Base-by-base conservation (phyloP, 2,113 vertebrate species). In the Pollimyrus isidori region DNA sequence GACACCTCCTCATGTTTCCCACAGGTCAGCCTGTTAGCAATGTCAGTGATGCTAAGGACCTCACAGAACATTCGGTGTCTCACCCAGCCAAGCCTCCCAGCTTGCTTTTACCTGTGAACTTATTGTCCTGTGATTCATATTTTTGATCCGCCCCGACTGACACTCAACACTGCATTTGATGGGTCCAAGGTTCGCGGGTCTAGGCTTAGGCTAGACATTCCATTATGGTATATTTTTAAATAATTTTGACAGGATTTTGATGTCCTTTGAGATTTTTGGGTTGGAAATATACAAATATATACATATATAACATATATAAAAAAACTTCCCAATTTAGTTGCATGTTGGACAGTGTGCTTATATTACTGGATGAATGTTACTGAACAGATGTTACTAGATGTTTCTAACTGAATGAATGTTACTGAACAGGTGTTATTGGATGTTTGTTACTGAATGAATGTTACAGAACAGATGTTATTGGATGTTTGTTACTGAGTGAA, bases 181-280 rank as follows among this genome's bases (percentile, higher is more conserved):
- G 48, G 49, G 65, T 69, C 48, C 87, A 35, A 65, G 45, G 45
- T 48, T 88, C 15, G 19, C 39, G 30, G 45, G 45, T 30, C 62
- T 30, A 30, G 62, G 62, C 62, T 69, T 80, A 80, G 52, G 62
- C 69, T 46, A 88, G 45, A 23, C 87, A 88, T 58, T 88, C 42
- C 88, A 82, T 82, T 88, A 69, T 69, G 80, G 65, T 69, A 88
- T 88, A 49, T 80, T 48, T 45, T 88, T 4, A 48, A 53, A 52
- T 30, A 15, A 30, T 30, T 50, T 88, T 80, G 69, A 30, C 45
- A 84, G 69, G 69, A 53, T 88, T 80, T 52, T 46, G 45, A 84
- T 21, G 42, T 83, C 80, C n/a, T 83, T 46, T 83, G 80, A 48
- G 35, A 35, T 48, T 45, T 84, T 84, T 84, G 42, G 45, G 21